Evolutionary conservation across 1,140 invertebrate genomes (phyloP), one percentile per base, ranked within the genome.

Genomic region (Cotesia chilonis): DNA sequence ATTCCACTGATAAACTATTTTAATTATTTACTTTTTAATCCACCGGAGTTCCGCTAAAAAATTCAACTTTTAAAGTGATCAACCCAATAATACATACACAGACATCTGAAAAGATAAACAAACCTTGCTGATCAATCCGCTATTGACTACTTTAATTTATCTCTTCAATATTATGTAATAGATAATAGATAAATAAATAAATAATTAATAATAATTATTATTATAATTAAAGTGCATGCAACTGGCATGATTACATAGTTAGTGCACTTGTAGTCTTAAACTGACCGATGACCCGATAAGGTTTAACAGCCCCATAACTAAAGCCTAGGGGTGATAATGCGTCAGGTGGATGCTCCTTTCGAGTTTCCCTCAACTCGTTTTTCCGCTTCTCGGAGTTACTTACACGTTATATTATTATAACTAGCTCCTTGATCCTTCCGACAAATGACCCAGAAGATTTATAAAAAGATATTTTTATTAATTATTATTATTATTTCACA

Each of bases 311-410:
- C 77, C 78, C 73, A 64, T 73, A 60, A 76, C 76, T 14, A 55
- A 17, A 17, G 54, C 41, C 10, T 47, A 55, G 76, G 80, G 78
- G 78, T 77, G 79, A 76, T 78, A 82, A 83, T 79, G 80, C 76
- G 76, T 76, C 73, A 75, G 75, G 77, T 79, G 78, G 80, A 82
- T 83, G 81, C 79, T 82, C 80, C 77, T 83, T 83, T 81, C 74
- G 75, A 77, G 76, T 76, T 64, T 64, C 75, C 73, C 76, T 82
- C 81, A 82, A 83, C 74, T 78, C 74, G 77, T 78, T 82, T 82
- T 82, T 83, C 82, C 81, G 82, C 81, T 83, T 14, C 54, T 55
- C 54, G 7, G 47, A 51, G 47, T 51, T 2, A 51, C 28, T 28
- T 28, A 28, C 28, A 28, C 28, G 28, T 28, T 28, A 28, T 28